phyloP scores from a whole-genome alignment of 2,888 invertebrate genomes.

The Odontomyia ornata region DNA sequence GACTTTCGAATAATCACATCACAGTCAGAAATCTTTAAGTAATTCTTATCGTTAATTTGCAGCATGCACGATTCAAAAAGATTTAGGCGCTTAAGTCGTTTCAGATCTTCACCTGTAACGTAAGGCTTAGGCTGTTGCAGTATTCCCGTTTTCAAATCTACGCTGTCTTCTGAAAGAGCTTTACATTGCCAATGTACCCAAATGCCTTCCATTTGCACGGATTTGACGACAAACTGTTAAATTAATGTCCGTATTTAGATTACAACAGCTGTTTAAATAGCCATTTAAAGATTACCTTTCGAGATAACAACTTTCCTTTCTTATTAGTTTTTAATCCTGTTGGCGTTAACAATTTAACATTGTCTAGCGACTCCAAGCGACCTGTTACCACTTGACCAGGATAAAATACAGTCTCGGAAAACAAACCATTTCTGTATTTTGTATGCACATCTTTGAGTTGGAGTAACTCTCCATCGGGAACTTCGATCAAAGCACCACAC shows the following conservation, averaged over 20 bases:
- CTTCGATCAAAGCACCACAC: slow-evolving; percentile 63
- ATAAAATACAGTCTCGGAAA: slow-evolving; percentile 69
- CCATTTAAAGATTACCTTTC: slow-evolving; percentile 63
- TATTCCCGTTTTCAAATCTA: slow-evolving; percentile 63
- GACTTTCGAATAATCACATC: slow-evolving; percentile 80
- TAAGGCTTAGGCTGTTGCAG: slow-evolving; percentile 74
- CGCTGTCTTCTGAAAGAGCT: slow-evolving; percentile 68
- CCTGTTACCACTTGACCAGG: slow-evolving; percentile 81
- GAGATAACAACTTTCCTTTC: slow-evolving; percentile 69
- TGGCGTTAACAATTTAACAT: slow-evolving; percentile 82
- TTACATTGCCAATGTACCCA: slow-evolving; percentile 90
- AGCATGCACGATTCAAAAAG: slow-evolving; percentile 87
- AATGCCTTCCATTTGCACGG: slow-evolving; percentile 81
- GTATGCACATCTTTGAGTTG: slow-evolving; percentile 78
- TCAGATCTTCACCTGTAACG: slow-evolving; percentile 80
- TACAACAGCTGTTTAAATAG: background rate
- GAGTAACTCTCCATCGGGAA: slow-evolving; percentile 72
- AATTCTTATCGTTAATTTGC: slow-evolving; percentile 89
- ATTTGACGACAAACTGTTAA: slow-evolving; percentile 80
- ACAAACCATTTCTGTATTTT: slow-evolving; percentile 69
- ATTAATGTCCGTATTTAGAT: background rate
- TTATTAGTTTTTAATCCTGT: slow-evolving; percentile 75
- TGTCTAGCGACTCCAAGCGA: slow-evolving; percentile 76
- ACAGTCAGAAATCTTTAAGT: slow-evolving; percentile 78
- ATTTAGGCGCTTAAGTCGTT: slow-evolving; percentile 83